Conservation (phyloP, 2,797 vertebrate species). For the Chanos chanos region DNA sequence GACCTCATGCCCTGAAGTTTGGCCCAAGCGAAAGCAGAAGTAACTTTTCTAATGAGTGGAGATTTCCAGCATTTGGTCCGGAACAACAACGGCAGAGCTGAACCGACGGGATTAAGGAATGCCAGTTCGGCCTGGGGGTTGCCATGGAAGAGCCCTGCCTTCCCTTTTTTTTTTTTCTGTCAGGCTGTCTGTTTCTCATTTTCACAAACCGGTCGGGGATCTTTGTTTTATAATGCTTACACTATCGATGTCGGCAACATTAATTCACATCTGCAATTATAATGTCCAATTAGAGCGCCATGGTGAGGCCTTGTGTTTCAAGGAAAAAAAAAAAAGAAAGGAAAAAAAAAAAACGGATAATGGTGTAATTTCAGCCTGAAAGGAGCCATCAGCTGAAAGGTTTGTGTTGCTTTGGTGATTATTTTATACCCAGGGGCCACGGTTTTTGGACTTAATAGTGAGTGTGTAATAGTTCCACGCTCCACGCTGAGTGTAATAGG, state of each 20-base stretch:
- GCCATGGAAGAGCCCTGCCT: conserved; percentile 43
- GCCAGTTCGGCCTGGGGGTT: conserved; percentile 29
- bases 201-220: conserved; percentile 28
- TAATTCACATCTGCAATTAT: conserved; percentile 57
- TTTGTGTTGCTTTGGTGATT: conserved; percentile 12
- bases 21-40: neutral
- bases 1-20: neutral
- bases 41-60: neutral
- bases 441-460: conserved; percentile 3
- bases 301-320: conserved; percentile 8
- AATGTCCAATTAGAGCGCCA: conserved; percentile 46
- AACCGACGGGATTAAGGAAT: conserved; percentile 36
- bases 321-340: no score
- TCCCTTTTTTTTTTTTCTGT: conserved; percentile 20
- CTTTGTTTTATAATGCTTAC: conserved; percentile 53
- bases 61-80: conserved; percentile 19
- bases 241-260: conserved; percentile 43
- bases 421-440: conserved; percentile 29
- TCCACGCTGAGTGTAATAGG: neutral
- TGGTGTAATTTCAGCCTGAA: conserved; percentile 45
- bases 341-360: no score
- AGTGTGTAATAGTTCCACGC: neutral
- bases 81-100: conserved; percentile 42
- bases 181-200: conserved; percentile 48
- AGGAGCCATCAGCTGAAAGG: conserved; percentile 1